Conservation (phyloP, 2,113 vertebrate species). For the Perca fluviatilis region DNA sequence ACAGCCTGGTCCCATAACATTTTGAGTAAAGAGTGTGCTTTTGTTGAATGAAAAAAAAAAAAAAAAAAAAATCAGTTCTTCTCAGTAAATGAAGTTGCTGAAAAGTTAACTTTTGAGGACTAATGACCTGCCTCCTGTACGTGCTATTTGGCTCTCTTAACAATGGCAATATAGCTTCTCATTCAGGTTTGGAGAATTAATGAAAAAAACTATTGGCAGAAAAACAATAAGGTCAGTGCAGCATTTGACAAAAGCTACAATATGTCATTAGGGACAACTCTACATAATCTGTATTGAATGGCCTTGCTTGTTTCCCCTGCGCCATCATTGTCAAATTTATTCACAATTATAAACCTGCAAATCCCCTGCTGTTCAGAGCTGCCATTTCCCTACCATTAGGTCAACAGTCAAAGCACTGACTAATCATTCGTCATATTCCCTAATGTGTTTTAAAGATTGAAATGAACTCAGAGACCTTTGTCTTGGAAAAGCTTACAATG, state of each 20-base stretch:
- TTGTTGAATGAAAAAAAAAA: background rate
- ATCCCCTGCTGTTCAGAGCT: conserved; percentile 33
- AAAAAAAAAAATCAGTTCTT: background rate
- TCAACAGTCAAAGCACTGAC: conserved; percentile 14
- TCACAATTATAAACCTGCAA: conserved; percentile 25
- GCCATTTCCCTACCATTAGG: conserved; percentile 21
- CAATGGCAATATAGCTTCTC: conserved; percentile 18
- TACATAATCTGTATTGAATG: conserved; percentile 53
- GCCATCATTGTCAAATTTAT: conserved; percentile 38
- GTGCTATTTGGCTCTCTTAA: conserved; percentile 5
- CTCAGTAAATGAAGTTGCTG: background rate
- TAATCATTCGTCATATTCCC: conserved; percentile 28
- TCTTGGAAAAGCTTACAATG: background rate
- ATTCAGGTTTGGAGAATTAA: conserved; percentile 35
- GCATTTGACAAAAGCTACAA: conserved; percentile 35
- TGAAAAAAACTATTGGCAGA: conserved; percentile 27
- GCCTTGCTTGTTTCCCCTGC: conserved; percentile 14
- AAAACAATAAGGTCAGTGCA: conserved; percentile 42
- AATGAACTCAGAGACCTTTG: background rate
- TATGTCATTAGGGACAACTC: conserved; percentile 41
- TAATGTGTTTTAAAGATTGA: conserved; percentile 27
- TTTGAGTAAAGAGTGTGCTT: background rate
- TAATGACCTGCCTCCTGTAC: background rate
- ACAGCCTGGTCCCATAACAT: background rate
- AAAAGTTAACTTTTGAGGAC: background rate